Evolutionary conservation across 2,888 invertebrate species (phyloP), one percentile per base, ranked within the genome.

Genomic region (Athalia rosae): DNA sequence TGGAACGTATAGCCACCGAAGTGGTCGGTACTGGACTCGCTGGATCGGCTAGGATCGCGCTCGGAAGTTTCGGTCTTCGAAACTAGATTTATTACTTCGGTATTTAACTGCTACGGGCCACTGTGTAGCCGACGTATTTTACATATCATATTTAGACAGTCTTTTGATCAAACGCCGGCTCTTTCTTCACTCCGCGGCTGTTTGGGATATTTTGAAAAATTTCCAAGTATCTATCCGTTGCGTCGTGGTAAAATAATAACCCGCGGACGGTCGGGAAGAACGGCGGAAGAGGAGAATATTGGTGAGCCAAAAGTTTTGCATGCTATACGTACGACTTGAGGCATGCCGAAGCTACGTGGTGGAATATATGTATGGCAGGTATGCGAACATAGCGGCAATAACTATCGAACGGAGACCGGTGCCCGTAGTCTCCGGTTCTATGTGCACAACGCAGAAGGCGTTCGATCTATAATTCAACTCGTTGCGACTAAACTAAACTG

Each of bases 401-500:
- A 28, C 28, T 28, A 28, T 28, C 28, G 28, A 28, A 28, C 28
- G 28, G 28, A 28, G 28, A 28, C 28, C 28, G 28, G 13, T n/a
- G 13, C 4, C 59, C 7, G 15, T 13, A 4, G 13, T 15, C 7
- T 59, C 13, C 47, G 50, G 53, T 53, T 28, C 28, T 28, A 43
- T n/a, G n/a, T 56, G 47, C 69, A 64, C 15, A 45, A 3, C 41
- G 28, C 8, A 43, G 28, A 13, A 56, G 7, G 8, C 11, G 45
- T 64, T 64, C 76, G 67, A 77, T 77, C 78, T 85, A 84, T 83
- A 83, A 88, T 86, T 87, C 87, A 87, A 87, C 85, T 86, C 84
- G 86, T 85, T 86, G 85, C 86, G 84, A 86, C 84, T 83, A 85
- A 85, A 87, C 73, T 69, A 58, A 58, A 59, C 63, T 53, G 62